Evolutionary conservation across 2,888 invertebrate genomes (phyloP).

Genomic region (Oscheius onirici): DNA sequence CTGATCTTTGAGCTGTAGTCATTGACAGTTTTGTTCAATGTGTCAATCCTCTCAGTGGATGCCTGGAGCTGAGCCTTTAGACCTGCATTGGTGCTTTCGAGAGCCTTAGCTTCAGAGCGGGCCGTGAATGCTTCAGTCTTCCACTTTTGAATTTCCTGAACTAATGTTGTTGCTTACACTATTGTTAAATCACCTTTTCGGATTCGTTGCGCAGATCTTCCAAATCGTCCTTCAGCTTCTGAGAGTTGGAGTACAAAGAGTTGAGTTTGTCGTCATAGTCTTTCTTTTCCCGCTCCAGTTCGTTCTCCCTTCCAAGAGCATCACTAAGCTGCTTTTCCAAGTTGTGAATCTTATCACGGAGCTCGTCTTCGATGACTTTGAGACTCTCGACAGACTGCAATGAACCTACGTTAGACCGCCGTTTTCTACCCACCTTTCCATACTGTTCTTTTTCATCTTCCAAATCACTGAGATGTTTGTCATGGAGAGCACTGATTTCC

Average conservation of each 20-base stretch:
- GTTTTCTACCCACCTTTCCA: constrained; percentile 46
- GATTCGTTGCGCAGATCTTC: constrained; percentile 63
- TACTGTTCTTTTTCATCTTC: constrained; percentile 69
- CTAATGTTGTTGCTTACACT: background rate
- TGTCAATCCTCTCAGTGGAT: constrained; percentile 63
- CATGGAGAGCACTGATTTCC: constrained; percentile 63
- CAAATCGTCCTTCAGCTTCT: constrained; percentile 67
- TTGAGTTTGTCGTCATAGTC: constrained; percentile 70
- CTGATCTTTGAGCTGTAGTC: constrained; percentile 67
- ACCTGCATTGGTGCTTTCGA: constrained; percentile 65
- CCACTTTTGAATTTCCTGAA: constrained; percentile 69
- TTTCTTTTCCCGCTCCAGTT: constrained; percentile 65
- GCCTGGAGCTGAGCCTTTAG: constrained; percentile 67
- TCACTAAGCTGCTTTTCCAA: constrained; percentile 67
- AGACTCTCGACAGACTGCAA: constrained; percentile 52
- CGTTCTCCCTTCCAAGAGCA: constrained; percentile 64
- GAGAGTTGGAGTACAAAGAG: constrained; percentile 56
- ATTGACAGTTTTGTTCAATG: constrained; percentile 66
- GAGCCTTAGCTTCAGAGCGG: constrained; percentile 65
- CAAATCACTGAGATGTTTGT: constrained; percentile 67
- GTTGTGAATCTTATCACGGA: constrained; percentile 61
- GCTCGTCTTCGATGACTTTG: constrained; percentile 63
- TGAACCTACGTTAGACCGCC: too few species aligned
- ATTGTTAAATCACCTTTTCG: constrained; percentile 53
- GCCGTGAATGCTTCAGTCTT: constrained; percentile 68